phyloP scores from a whole-genome alignment of 2,888 invertebrate species.

The Lymantria dispar region DNA sequence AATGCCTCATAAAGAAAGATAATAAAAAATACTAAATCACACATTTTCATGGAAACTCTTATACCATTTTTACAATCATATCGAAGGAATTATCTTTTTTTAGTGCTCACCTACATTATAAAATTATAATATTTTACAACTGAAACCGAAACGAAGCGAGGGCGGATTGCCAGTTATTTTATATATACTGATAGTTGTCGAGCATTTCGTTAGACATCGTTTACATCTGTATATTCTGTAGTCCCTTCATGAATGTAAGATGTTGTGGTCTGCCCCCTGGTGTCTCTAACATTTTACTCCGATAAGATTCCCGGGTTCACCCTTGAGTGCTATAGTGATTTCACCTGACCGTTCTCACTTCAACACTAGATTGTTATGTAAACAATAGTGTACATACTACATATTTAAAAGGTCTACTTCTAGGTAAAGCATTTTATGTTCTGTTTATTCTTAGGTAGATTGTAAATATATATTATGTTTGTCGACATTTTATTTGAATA shows the following conservation, averaged over 20 bases:
- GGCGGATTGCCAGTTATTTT: neutral
- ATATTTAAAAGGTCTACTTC: constrained; percentile 20
- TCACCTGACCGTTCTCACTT: constrained; percentile 36
- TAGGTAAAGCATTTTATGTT: constrained; percentile 6
- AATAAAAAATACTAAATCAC: too few relatives aligned
- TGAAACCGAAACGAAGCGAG: too few relatives aligned
- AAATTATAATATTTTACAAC: too few relatives aligned
- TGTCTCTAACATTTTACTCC: constrained; percentile 49
- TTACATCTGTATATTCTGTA: constrained; percentile 10
- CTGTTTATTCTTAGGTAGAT: constrained; percentile 4
- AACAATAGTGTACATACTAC: constrained; percentile 28
- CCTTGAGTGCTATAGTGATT: constrained; percentile 41
- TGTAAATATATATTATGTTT: neutral
- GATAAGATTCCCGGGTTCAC: constrained; percentile 47
- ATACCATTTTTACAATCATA: too few relatives aligned
- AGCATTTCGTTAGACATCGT: constrained; percentile 7
- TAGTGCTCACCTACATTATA: too few relatives aligned
- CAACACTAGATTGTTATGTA: constrained; percentile 30
- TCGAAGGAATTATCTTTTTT: too few relatives aligned
- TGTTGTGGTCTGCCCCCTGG: constrained; percentile 40
- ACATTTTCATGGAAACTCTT: too few relatives aligned
- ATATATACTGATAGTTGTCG: neutral
- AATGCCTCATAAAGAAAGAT: too few relatives aligned
- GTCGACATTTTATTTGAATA: too few relatives aligned
- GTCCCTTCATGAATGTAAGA: constrained; percentile 57